Evolutionary conservation across 2,888 invertebrate species (phyloP), one percentile per base, ranked within the genome.

Genomic region (Autographa gamma): DNA sequence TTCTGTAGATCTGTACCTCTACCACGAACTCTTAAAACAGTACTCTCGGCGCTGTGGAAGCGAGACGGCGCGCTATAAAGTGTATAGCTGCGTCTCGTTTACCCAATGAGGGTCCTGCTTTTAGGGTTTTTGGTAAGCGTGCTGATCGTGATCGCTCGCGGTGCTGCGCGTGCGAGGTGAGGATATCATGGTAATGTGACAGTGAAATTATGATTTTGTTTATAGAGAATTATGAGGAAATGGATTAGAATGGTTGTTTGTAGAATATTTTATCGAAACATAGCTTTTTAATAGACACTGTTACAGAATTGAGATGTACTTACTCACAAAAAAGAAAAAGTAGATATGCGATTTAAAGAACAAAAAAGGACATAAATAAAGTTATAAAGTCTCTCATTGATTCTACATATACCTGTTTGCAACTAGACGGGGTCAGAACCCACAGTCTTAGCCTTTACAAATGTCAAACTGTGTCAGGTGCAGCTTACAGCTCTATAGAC

Each of bases 131-230:
- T 41, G 13, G 41, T 41, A 41, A 13, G 41, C 13, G 13, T 41
- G 25, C 41, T 73, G 79, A 83, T 90, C 91, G 91, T 91, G 91
- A 91, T 86, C 81, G 89, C 91, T 89, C 72, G 85, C 78, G 89
- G 91, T 82, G 59, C 76, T 81, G 82, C 85, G 48, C 80, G 82
- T 85, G 73, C 77, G 78, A 81, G 79, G 74, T 82, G 80, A 76
- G 82, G 80, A 81, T 79, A 71, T 71, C 67, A 60, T 68, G 73
- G 79, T 86, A 86, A 86, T 84, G 82, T 83, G 85, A 85, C 85
- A 86, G 79, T 74, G 79, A 81, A 84, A 84, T 85, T 85, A 85
- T 84, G 72, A 82, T 73, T 82, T 82, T 82, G 73, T 73, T 77
- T 77, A 84, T 79, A 73, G 74, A 62, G 66, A 38, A 76, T 71